Percentiles rank a stretch among this genome's conserved stretches.
phyloP scores from a whole-genome alignment of 2,797 vertebrate genomes.

The Onychomys torridus region DNA sequence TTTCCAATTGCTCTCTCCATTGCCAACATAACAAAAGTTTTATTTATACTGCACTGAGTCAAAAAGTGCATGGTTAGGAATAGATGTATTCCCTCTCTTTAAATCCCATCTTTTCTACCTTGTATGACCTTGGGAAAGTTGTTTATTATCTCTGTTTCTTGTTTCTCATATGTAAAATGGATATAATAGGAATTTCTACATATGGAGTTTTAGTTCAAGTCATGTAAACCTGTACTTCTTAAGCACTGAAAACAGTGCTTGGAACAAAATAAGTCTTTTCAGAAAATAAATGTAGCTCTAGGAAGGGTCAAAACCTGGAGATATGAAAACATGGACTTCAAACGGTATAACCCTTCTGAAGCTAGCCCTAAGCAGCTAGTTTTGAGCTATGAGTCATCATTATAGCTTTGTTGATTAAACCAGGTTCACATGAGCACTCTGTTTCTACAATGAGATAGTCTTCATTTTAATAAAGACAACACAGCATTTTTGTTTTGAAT shows the following conservation, averaged over 20 bases:
- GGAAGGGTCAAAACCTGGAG: not conserved
- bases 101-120: not conserved
- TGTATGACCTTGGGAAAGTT: not conserved
- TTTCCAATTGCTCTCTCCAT: not conserved
- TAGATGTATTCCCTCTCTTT: not conserved
- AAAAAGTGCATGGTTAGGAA: not conserved
- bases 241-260: not conserved
- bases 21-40: not conserved
- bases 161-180: constrained; percentile 11
- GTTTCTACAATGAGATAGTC: not conserved
- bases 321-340: not conserved
- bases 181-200: not conserved
- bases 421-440: constrained; percentile 5
- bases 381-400: constrained; percentile 38
- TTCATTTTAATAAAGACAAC: constrained; percentile 50
- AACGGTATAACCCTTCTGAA: not conserved
- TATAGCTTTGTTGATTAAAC: not conserved
- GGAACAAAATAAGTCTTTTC: not conserved
- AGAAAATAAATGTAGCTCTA: not conserved
- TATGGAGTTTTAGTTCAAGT: not conserved
- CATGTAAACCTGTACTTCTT: not conserved
- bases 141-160: constrained; percentile 16
- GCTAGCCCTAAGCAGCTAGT: not conserved
- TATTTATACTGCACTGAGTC: not conserved
- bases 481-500: constrained; percentile 5